Percentiles rank a stretch among this genome's conserved stretches.
Conservation (phyloP, 2,113 vertebrate genomes). For the Neotoma lepida region DNA sequence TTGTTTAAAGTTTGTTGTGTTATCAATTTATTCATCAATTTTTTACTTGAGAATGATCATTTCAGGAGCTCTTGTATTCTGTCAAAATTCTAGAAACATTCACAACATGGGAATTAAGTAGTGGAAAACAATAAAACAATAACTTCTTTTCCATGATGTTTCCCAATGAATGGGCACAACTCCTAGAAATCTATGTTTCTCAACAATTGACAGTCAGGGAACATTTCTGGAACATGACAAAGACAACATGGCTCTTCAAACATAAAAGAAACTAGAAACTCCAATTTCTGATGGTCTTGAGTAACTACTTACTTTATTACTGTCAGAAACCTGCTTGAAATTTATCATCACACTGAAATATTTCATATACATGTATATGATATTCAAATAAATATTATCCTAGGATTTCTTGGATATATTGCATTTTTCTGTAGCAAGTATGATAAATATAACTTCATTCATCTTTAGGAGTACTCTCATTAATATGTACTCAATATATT, state of each 20-base stretch:
- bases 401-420: background rate
- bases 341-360: background rate
- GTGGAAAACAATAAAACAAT: conserved; percentile 28
- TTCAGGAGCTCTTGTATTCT: background rate
- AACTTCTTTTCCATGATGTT: background rate
- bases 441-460: background rate
- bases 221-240: background rate
- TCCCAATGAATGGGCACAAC: background rate
- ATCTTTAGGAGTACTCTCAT: background rate
- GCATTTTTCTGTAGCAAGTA: background rate
- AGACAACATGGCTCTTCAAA: background rate
- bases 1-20: background rate
- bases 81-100: background rate
- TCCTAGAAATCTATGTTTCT: background rate
- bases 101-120: background rate
- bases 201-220: background rate
- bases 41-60: background rate
- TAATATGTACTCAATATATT: background rate
- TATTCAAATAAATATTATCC: background rate
- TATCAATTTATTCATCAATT: background rate
- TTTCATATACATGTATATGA: background rate
- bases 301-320: background rate
- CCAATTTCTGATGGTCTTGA: background rate
- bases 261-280: background rate
- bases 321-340: background rate